Base-by-base conservation (phyloP, 2,113 vertebrate genomes). In the Martes martes region DNA sequence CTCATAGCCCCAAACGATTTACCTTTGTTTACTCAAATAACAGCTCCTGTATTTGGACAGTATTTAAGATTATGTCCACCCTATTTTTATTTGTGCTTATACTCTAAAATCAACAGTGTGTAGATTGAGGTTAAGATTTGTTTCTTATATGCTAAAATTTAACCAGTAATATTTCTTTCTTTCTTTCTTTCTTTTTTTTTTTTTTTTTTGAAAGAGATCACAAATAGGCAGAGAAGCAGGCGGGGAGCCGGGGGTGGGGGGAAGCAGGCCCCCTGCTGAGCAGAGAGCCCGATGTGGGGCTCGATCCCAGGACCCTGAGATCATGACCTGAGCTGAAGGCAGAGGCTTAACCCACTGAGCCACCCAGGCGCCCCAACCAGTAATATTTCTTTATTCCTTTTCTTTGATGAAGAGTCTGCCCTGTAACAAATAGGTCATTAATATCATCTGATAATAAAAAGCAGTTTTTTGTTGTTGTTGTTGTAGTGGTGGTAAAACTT, bases 91-190 rank as follows among this genome's bases (percentile, higher is more conserved):
- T 87, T 93, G 36, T 93, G 23, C 61, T 96, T 92, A 36, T 74
- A 67, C 24, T 74, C 45, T 59, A 47, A 50, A 85, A 59, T 42
- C 33, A 94, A 33, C 24, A 71, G 2, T 55, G 36, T 78, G 11
- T 86, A 81, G 36, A 85, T 39, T 81, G 39, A 36, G 26, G 59
- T 65, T 96, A 79, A 81, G 61, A 90, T 91, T 94, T 93, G 11
- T 33, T 88, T 91, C 36, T 92, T 63, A 78, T 61, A 67, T 93
- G 16, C 69, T 96, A 90, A 83, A 89, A 91, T 71, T 91, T 93
- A 96, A 79, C 15, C 55, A 69, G 18, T 74, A 78, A 10, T 90
- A 26, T 85, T 73, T 42, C 5, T 42, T 42, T 42, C 4, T 42
- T 42, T 42, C 4, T 42, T 42, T 42, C 4, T 42, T 42, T 42